Conservation (phyloP, 1,140 invertebrate genomes). For the Eurosta solidaginis region DNA sequence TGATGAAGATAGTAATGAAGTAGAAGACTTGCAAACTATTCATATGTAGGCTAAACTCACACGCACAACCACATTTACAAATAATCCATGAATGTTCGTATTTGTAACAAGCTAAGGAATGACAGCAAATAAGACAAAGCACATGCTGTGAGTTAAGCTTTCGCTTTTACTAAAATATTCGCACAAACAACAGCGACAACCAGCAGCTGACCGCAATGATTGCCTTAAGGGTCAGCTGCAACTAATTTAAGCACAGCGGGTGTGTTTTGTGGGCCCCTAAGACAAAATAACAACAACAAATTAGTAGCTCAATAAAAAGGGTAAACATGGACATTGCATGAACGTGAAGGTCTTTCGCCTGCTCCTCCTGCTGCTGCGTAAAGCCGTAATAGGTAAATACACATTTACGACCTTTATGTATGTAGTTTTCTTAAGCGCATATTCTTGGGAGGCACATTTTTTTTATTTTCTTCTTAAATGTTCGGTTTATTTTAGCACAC, state of each 20-base stretch:
- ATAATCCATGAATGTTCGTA: neutral
- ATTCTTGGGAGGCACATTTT: no score
- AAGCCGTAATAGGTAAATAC: no score
- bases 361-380: neutral
- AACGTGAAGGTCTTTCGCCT: neutral
- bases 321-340: neutral
- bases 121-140: neutral
- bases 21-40: neutral
- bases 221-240: neutral
- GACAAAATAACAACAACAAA: neutral
- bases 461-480: neutral
- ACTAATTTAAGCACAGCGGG: neutral
- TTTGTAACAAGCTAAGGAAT: neutral
- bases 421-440: no score
- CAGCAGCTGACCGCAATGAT: neutral
- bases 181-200: neutral
- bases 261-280: neutral
- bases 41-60: neutral
- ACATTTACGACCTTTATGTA: no score
- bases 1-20: neutral
- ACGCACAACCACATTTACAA: neutral
- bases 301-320: conserved; percentile 15
- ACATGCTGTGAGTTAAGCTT: neutral
- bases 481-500: neutral
- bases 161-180: no score